These are phyloP conservation scores for Notothenia coriiceps DNA, from an alignment of 2,113 vertebrate genomes.

Conservation along the genomic window DNA sequence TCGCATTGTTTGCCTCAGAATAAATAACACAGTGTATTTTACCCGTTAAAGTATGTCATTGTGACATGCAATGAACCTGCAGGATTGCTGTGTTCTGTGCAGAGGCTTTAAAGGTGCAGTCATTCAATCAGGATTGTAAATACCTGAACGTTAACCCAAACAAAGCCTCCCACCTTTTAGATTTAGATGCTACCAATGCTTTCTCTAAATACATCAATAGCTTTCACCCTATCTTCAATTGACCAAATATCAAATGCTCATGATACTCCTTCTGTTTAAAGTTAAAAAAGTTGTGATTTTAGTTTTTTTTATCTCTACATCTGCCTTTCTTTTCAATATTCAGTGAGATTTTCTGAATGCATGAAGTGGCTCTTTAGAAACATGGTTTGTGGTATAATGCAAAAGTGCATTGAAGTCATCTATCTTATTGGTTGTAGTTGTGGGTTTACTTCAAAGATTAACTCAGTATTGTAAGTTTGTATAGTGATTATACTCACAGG, in stretches of 20 bases:
- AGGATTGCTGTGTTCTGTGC: not conserved
- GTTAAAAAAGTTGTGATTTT: too few relatives aligned
- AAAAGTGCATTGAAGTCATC: too few relatives aligned
- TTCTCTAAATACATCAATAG: not conserved
- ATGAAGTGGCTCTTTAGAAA: not conserved
- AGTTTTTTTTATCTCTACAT: too few relatives aligned
- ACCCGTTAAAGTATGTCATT: not conserved
- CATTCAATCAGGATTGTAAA: too few relatives aligned
- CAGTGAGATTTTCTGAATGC: too few relatives aligned
- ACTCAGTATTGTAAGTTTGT: not conserved
- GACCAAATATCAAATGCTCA: too few relatives aligned
- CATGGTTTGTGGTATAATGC: not conserved
- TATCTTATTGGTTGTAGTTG: too few relatives aligned
- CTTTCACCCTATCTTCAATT: not conserved
- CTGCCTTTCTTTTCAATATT: too few relatives aligned
- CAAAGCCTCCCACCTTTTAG: too few relatives aligned
- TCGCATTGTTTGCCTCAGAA: not conserved
- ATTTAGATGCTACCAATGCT: too few relatives aligned
- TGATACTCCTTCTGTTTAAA: too few relatives aligned
- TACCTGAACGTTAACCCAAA: too few relatives aligned
- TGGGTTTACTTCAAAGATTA: not conserved
- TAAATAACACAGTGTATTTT: not conserved
- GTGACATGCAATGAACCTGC: not conserved
- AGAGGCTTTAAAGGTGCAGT: not conserved
- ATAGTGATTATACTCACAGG: conserved; percentile 81